Conservation (phyloP, 1,140 invertebrate species). For the Cyphomyrmex costatus region DNA sequence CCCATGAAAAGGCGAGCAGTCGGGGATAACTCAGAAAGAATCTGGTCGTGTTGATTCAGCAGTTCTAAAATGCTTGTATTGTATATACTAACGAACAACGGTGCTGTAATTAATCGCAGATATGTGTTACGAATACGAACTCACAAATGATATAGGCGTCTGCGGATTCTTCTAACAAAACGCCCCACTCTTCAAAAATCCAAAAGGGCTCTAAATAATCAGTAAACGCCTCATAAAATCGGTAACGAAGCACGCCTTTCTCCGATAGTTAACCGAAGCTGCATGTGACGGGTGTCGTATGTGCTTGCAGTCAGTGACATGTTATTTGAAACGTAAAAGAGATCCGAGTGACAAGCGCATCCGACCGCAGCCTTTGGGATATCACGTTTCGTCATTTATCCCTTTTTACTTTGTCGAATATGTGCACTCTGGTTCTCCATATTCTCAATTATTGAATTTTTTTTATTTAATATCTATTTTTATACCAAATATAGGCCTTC, state of each 20-base stretch:
- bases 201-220: conserved; percentile 33
- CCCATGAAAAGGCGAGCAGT: conserved; percentile 33
- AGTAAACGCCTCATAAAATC: conserved; percentile 48
- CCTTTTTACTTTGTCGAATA: neutral
- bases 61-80: conserved; percentile 50
- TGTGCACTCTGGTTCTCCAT: neutral
- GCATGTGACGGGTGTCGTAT: neutral
- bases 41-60: conserved; percentile 58
- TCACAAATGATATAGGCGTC: conserved; percentile 1
- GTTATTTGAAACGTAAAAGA: conserved; percentile 49
- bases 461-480: neutral
- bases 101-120: conserved; percentile 47
- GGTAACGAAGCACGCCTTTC: conserved; percentile 1
- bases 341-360: conserved; percentile 17
- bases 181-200: conserved; percentile 8
- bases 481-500: neutral
- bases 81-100: conserved; percentile 22
- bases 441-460: neutral
- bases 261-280: neutral
- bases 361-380: conserved; percentile 14
- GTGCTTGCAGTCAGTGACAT: conserved; percentile 7
- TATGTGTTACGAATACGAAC: neutral
- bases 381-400: conserved; percentile 27
- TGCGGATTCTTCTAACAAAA: conserved; percentile 13
- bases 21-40: neutral